Conservation (phyloP, 2,888 invertebrate genomes). For the Rhopalosiphum nymphaeae region DNA sequence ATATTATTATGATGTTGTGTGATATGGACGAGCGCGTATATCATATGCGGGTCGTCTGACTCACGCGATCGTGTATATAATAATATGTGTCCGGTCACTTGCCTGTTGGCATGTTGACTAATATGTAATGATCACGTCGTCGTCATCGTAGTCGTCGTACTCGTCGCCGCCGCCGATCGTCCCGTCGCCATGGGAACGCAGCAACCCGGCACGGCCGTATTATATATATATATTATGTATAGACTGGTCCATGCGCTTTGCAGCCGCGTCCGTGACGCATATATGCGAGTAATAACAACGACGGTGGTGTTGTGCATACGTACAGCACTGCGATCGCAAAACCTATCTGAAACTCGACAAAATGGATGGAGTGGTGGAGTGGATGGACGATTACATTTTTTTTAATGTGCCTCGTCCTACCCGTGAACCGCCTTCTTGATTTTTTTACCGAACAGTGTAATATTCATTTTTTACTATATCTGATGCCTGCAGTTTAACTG, state of each 20-base stretch:
- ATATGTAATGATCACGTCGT: slow-evolving; percentile 57
- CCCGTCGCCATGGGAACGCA: slow-evolving; percentile 45
- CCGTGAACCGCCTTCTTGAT: background rate
- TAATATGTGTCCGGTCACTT: slow-evolving; percentile 49
- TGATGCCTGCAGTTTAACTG: background rate
- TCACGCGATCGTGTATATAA: background rate
- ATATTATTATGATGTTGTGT: background rate
- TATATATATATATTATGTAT: slow-evolving; percentile 17
- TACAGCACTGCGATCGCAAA: background rate
- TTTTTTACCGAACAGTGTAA: background rate
- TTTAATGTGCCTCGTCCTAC: background rate
- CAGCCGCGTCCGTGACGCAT: slow-evolving; percentile 21
- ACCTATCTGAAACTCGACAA: background rate
- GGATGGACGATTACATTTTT: background rate
- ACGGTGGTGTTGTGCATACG: background rate
- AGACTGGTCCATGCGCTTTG: slow-evolving; percentile 59
- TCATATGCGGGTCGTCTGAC: background rate
- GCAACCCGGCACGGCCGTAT: slow-evolving; percentile 20
- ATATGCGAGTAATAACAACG: slow-evolving; percentile 31
- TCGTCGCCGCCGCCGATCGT: slow-evolving; percentile 36
- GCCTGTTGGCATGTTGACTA: slow-evolving; percentile 63
- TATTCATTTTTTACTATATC: background rate
- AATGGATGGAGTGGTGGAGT: background rate
- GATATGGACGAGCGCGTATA: background rate
- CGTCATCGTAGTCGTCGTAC: background rate